Percentiles rank a stretch among this genome's conserved stretches.
Conservation (phyloP, 2,888 invertebrate species). For the Harpalus rubripes region DNA sequence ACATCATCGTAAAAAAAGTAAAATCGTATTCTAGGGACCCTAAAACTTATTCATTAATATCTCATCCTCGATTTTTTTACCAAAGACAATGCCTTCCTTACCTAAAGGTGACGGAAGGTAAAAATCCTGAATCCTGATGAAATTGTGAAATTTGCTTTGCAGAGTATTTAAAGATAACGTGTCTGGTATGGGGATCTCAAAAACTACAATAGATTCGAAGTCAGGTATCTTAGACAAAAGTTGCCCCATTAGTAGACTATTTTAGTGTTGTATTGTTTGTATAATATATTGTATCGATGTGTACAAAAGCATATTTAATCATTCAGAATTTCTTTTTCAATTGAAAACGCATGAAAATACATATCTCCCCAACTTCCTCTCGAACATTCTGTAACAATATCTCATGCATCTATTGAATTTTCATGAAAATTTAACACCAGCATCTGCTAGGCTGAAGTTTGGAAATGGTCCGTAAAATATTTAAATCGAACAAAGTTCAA, state of each 20-base stretch:
- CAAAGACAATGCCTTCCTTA: background rate
- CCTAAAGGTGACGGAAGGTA: no score
- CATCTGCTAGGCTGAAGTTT: constrained; percentile 27
- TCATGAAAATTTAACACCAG: constrained; percentile 27
- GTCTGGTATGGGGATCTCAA: no score
- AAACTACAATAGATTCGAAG: no score
- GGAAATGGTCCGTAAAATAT: constrained; percentile 44
- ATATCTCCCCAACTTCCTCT: no score
- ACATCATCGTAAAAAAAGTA: background rate
- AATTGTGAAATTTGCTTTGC: no score
- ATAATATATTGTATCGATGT: background rate
- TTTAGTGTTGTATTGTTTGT: background rate
- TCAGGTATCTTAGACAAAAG: no score
- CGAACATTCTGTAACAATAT: background rate
- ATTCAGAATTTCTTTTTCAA: background rate
- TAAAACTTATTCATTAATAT: background rate
- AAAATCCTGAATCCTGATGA: no score
- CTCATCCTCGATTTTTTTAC: background rate
- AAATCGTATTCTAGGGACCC: background rate
- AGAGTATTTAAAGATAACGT: no score
- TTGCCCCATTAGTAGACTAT: no score
- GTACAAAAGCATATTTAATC: background rate
- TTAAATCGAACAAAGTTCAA: constrained; percentile 49
- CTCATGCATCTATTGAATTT: constrained; percentile 40
- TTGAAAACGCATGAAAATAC: background rate